Evolutionary conservation across 2,113 vertebrate genomes (phyloP).

Genomic region (Myodes glareolus): DNA sequence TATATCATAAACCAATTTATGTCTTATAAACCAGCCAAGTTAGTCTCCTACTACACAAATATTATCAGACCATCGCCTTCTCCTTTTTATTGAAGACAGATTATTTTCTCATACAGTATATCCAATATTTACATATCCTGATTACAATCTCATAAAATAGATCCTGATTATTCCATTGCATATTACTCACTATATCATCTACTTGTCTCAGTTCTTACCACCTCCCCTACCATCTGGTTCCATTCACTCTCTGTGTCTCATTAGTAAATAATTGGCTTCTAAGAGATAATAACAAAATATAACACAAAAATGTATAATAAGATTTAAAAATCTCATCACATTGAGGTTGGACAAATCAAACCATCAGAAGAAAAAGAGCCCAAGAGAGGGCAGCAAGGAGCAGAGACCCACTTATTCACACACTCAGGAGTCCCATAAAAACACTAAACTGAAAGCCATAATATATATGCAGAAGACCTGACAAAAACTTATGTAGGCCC

Average conservation of each 20-base stretch:
- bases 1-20: neutral
- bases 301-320: neutral
- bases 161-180: neutral
- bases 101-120: neutral
- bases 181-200: neutral
- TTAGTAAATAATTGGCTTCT: neutral
- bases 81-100: neutral
- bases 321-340: neutral
- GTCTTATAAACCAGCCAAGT: neutral
- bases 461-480: neutral
- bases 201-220: neutral
- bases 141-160: neutral
- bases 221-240: no score
- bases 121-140: neutral
- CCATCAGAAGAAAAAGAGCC: neutral
- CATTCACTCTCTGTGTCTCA: neutral
- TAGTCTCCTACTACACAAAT: conserved; percentile 1
- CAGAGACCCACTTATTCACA: neutral
- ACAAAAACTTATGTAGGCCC: neutral
- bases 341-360: neutral
- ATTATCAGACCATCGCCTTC: neutral
- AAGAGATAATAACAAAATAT: neutral
- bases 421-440: neutral
- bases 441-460: neutral
- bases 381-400: neutral